Evolutionary conservation across 2,113 vertebrate species (phyloP), one percentile per base, ranked within the genome.

Genomic region (Chunga burmeisteri): DNA sequence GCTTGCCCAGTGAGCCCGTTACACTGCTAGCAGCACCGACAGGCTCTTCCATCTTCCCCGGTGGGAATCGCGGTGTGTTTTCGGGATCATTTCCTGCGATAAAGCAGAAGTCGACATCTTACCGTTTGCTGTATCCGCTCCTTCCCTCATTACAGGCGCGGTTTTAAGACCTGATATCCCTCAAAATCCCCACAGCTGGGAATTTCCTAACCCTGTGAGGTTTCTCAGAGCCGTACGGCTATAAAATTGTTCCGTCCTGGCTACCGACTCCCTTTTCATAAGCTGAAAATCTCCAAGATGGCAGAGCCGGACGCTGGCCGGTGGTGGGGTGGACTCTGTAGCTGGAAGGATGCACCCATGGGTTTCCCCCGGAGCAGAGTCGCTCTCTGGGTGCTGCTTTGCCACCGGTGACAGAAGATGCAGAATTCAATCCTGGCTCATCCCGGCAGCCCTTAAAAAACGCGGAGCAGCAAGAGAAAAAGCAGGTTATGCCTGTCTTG

Each of bases 21-120:
- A 32, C 32, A 9, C 53, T 10, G 11, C 27, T 17, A 44, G 29
- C 42, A n/a, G 52, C 56, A 2, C 32, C 47, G 7, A 10, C 26
- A 16, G 59, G 25, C 30, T 1, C 27, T 42, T n/a, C 6, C 6
- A 2, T 19, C 46, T 25, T 50, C 10, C 25, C 25, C 9, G 0
- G 30, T 18, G 67, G 67, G 46, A 71, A 52, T 47, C 6, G 15
- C 7, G 15, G 13, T 1, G 4, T 16, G 2, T 18, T 65, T 58
- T 15, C 42, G 55, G 40, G 19, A 38, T 36, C 9, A 3, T 50
- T 70, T 38, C 55, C n/a, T 11, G 25, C 3, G 29, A 10, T 16
- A 38, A 49, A 32, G 32, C 20, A 4, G 66, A 36, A 16, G 20
- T 5, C 3, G 6, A 11, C 0, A 2, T 36, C 44, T 34, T 16